These are phyloP conservation scores for Ahaetulla prasina DNA, from an alignment of 2,113 vertebrate species.

Conservation along the genomic window DNA sequence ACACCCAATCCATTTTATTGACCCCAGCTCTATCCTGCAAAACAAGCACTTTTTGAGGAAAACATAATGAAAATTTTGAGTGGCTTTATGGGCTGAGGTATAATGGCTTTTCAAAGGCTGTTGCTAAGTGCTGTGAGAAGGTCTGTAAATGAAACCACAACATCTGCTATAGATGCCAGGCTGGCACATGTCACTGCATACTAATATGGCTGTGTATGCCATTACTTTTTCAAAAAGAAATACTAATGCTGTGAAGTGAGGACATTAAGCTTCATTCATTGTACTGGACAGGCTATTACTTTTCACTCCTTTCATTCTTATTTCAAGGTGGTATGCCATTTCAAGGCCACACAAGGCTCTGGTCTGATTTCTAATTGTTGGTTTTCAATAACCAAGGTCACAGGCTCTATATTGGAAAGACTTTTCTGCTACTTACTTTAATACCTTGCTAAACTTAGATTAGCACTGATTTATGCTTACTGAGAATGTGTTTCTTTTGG, in stretches of 20 bases:
- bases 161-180: constrained; percentile 23
- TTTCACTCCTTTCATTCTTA: constrained; percentile 28
- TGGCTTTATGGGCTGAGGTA: constrained; percentile 52
- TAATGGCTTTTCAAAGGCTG: constrained; percentile 51
- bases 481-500: constrained; percentile 13
- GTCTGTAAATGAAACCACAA: constrained; percentile 48
- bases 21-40: constrained; percentile 64
- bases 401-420: constrained; percentile 34
- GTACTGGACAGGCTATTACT: constrained; percentile 57
- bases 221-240: constrained; percentile 32
- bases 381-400: constrained; percentile 39
- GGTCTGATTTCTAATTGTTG: constrained; percentile 60
- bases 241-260: constrained; percentile 6
- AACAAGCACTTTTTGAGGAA: constrained; percentile 72
- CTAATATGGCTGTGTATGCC: constrained; percentile 39
- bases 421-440: constrained; percentile 41
- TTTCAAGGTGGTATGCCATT: constrained; percentile 31
- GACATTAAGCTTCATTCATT: constrained; percentile 55
- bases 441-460: constrained; percentile 27
- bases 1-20: constrained; percentile 75
- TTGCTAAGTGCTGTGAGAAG: constrained; percentile 28
- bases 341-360: constrained; percentile 37
- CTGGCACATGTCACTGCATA: constrained; percentile 15
- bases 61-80: constrained; percentile 68
- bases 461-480: constrained; percentile 30